phyloP scores from a whole-genome alignment of 2,888 invertebrate species.

The Yponomeuta cagnagella region DNA sequence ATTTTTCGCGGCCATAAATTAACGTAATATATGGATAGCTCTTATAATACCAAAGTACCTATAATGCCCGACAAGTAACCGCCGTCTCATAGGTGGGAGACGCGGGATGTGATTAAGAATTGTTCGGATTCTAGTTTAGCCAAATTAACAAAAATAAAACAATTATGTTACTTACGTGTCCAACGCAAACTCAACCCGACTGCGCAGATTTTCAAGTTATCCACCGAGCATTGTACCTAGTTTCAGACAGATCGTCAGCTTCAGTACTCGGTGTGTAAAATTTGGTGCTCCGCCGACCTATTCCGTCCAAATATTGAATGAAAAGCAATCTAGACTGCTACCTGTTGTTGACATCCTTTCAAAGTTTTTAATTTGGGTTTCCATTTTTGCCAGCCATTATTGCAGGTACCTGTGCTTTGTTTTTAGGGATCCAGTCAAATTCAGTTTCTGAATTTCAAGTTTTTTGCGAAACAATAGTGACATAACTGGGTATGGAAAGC shows the following conservation, averaged over 20 bases:
- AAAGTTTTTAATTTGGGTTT: slow-evolving; percentile 16
- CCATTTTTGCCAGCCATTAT: slow-evolving; percentile 12
- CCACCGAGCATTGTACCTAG: neutral
- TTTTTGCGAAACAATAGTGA: neutral
- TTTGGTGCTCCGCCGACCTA: neutral
- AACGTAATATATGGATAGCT: no score
- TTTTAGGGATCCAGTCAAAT: neutral
- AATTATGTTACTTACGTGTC: no score
- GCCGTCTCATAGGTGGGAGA: no score
- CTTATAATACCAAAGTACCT: no score
- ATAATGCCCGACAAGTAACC: no score
- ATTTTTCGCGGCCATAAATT: no score
- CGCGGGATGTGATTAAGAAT: no score
- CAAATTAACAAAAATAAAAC: no score
- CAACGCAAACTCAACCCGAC: neutral
- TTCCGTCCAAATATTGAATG: slow-evolving; percentile 7
- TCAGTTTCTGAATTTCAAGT: neutral
- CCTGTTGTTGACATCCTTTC: slow-evolving; percentile 15
- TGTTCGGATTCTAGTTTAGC: no score
- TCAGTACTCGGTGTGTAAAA: neutral
- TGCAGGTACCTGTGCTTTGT: slow-evolving; percentile 3
- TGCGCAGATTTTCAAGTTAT: neutral
- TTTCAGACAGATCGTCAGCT: neutral
- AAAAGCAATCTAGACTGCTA: slow-evolving; percentile 14
- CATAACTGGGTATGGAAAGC: no score